phyloP scores from a whole-genome alignment of 2,888 invertebrate genomes.

The Oscheius myriophilus region DNA sequence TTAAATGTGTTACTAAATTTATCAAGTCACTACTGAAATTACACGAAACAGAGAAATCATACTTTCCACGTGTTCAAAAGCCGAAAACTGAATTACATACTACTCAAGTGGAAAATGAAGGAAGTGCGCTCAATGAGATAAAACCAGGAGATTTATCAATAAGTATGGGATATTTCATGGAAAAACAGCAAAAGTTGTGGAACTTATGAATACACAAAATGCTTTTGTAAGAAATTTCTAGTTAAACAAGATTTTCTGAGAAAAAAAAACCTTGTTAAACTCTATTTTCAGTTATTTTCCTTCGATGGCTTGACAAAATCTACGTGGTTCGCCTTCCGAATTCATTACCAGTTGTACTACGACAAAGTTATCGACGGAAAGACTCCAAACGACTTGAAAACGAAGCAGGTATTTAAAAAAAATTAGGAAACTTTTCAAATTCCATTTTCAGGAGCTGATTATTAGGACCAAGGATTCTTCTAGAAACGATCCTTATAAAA shows the following conservation, averaged over 20 bases:
- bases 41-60: no score
- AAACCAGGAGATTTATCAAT: no score
- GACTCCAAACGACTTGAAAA: conserved; percentile 31
- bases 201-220: no score
- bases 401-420: conserved; percentile 43
- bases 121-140: no score
- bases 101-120: no score
- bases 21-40: no score
- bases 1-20: no score
- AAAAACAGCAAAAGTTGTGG: no score
- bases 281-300: conserved; percentile 62
- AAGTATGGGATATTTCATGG: no score
- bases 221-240: no score
- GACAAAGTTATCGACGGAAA: conserved; percentile 28
- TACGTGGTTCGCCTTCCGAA: conserved; percentile 69
- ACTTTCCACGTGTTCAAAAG: no score
- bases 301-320: conserved; percentile 65
- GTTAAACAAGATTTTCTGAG: not conserved
- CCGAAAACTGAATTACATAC: no score
- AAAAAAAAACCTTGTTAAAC: not conserved
- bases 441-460: conserved; percentile 59
- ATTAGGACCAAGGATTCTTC: conserved; percentile 50
- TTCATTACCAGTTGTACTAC: conserved; percentile 65
- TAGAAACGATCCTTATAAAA: conserved; percentile 45
- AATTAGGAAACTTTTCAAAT: not conserved